These are phyloP conservation scores for Incurvaria masculella DNA, from an alignment of 2,888 invertebrate genomes.

Conservation along the genomic window DNA sequence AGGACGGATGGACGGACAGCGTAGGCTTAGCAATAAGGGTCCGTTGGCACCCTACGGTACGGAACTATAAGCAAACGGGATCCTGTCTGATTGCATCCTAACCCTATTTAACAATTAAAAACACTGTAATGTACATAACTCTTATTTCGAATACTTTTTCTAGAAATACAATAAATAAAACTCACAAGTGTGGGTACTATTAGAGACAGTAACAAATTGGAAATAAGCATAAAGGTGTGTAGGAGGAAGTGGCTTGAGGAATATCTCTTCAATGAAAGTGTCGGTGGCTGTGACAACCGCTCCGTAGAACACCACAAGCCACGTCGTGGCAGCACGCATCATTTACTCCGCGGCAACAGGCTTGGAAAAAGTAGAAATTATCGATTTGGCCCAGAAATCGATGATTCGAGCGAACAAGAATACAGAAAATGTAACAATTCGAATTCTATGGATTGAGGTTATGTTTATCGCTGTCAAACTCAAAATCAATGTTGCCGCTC, in stretches of 20 bases:
- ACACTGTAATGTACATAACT: background rate
- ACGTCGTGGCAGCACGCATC: background rate
- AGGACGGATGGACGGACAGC: too few species aligned
- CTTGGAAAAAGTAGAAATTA: too few species aligned
- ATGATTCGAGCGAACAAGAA: too few species aligned
- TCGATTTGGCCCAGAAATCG: too few species aligned
- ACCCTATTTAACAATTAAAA: background rate
- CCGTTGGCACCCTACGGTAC: too few species aligned
- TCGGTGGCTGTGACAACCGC: conserved; percentile 45
- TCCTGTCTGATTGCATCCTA: background rate
- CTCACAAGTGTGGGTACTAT: conserved; percentile 61
- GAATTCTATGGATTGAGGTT: too few species aligned
- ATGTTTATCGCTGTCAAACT: background rate
- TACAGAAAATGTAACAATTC: too few species aligned
- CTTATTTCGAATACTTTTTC: background rate
- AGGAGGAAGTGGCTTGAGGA: conserved; percentile 78
- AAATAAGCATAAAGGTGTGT: conserved; percentile 88
- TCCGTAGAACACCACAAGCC: background rate
- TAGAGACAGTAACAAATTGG: conserved; percentile 84
- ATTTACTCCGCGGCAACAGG: too few species aligned
- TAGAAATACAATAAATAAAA: conserved; percentile 15
- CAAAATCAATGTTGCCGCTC: too few species aligned
- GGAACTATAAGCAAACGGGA: too few species aligned
- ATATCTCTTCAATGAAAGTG: conserved; percentile 82
- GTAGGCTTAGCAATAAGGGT: too few species aligned